Conservation (phyloP, 2,797 vertebrate species). For the Allobates femoralis region DNA sequence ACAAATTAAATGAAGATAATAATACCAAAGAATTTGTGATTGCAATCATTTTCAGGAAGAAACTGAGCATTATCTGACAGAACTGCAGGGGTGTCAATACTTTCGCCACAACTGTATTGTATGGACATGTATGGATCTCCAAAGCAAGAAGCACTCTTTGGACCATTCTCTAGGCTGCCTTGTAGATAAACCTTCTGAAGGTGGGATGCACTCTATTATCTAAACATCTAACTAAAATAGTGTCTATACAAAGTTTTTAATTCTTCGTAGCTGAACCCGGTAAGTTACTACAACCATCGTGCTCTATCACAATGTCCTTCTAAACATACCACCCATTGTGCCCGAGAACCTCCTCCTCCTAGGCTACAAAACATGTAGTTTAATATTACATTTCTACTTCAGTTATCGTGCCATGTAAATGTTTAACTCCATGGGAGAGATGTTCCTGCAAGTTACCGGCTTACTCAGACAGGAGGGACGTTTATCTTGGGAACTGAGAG, state of each 20-base stretch:
- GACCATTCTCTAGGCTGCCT: too few relatives aligned
- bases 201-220: too few relatives aligned
- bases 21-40: too few relatives aligned
- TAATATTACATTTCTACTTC: slow-evolving; percentile 50
- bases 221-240: too few relatives aligned
- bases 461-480: slow-evolving; percentile 40
- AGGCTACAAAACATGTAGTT: not conserved
- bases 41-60: too few relatives aligned
- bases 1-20: too few relatives aligned
- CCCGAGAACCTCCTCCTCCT: fast-evolving
- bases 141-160: too few relatives aligned
- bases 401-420: slow-evolving; percentile 70
- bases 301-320: not conserved
- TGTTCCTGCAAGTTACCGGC: slow-evolving; percentile 57
- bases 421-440: slow-evolving; percentile 73
- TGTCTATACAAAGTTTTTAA: not conserved
- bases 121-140: too few relatives aligned
- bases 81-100: too few relatives aligned
- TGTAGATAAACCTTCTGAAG: too few relatives aligned
- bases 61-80: too few relatives aligned
- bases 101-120: too few relatives aligned
- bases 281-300: not conserved
- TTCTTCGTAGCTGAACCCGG: not conserved
- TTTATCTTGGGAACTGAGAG: not conserved
- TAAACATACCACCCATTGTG: slow-evolving; percentile 3